Percentiles rank a stretch among this genome's conserved stretches.
Conservation (phyloP, 2,888 invertebrate genomes). For the Agrotis exclamationis region DNA sequence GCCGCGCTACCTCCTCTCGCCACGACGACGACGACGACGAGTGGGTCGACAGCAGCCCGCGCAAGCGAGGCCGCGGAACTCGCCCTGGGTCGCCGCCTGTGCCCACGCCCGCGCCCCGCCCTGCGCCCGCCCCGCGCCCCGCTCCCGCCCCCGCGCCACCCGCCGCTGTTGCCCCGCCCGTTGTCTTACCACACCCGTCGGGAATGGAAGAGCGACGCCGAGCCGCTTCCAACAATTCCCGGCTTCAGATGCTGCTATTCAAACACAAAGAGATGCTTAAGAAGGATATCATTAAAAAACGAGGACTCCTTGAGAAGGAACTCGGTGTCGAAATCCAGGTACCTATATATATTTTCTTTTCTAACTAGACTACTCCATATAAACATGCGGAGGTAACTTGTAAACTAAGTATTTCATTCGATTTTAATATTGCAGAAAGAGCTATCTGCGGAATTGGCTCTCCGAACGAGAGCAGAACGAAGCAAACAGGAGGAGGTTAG, state of each 20-base stretch:
- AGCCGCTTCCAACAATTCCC: constrained; percentile 90
- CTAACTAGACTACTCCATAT: not conserved
- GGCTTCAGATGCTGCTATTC: constrained; percentile 94
- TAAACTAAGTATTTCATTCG: constrained; percentile 1
- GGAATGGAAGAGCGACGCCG: constrained; percentile 88
- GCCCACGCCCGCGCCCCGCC: constrained; percentile 38
- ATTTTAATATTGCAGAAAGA: constrained; percentile 91
- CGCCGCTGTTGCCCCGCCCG: constrained; percentile 66
- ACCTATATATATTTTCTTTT: not conserved
- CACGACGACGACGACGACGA: constrained; percentile 87
- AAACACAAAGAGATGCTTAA: constrained; percentile 98
- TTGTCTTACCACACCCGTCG: constrained; percentile 66
- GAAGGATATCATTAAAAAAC: constrained; percentile 97
- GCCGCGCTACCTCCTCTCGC: constrained; percentile 76
- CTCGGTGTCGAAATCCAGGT: constrained; percentile 97
- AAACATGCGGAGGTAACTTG: not conserved
- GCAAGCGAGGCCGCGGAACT: constrained; percentile 75
- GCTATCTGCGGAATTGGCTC: constrained; percentile 93
- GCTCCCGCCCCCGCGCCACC: constrained; percentile 33
- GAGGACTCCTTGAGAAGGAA: constrained; percentile 97
- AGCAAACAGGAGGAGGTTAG: constrained; percentile 93
- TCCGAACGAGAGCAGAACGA: constrained; percentile 93
- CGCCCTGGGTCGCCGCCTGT: constrained; percentile 78
- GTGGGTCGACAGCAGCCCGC: constrained; percentile 84
- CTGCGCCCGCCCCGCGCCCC: constrained; percentile 38